Percentiles rank a stretch among this genome's conserved stretches.
phyloP scores from a whole-genome alignment of 1,140 invertebrate species.

The Drosophila dunni region DNA sequence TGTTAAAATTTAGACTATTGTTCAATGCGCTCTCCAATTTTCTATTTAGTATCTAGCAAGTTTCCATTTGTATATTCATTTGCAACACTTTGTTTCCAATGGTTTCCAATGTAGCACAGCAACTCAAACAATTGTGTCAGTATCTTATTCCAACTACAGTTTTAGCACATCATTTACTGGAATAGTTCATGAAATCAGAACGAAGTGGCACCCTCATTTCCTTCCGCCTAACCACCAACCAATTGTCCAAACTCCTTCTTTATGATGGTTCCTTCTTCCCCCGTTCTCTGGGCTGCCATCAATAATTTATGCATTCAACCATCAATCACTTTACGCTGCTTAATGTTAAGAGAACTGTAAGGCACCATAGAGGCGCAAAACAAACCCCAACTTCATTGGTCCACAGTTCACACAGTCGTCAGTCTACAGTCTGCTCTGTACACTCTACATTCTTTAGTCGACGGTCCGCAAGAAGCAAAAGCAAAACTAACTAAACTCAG shows the following conservation, averaged over 20 bases:
- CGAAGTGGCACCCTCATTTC: constrained; percentile 18
- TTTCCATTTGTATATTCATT: neutral
- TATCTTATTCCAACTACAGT: constrained; percentile 50
- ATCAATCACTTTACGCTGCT: constrained; percentile 81
- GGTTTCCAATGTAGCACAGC: constrained; percentile 5
- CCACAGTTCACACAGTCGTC: constrained; percentile 13
- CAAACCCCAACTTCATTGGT: constrained; percentile 39
- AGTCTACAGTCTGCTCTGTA: constrained; percentile 10
- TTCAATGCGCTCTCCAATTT: neutral
- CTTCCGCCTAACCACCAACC: constrained; percentile 17
- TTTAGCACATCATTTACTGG: constrained; percentile 64
- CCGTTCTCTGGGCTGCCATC: constrained; percentile 47
- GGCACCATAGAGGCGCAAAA: constrained; percentile 26
- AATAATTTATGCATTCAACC: constrained; percentile 82
- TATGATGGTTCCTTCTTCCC: neutral
- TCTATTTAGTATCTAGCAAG: no score
- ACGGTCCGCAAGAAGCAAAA: constrained; percentile 2
- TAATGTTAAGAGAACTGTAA: constrained; percentile 59
- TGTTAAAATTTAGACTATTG: neutral
- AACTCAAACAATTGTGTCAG: constrained; percentile 26
- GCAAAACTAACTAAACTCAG: constrained; percentile 71
- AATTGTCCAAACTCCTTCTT: constrained; percentile 17
- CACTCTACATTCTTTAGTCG: neutral
- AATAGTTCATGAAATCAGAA: constrained; percentile 41
- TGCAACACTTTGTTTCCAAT: neutral